These are phyloP conservation scores for Troides helena DNA, from an alignment of 2,888 invertebrate genomes.

Conservation along the genomic window DNA sequence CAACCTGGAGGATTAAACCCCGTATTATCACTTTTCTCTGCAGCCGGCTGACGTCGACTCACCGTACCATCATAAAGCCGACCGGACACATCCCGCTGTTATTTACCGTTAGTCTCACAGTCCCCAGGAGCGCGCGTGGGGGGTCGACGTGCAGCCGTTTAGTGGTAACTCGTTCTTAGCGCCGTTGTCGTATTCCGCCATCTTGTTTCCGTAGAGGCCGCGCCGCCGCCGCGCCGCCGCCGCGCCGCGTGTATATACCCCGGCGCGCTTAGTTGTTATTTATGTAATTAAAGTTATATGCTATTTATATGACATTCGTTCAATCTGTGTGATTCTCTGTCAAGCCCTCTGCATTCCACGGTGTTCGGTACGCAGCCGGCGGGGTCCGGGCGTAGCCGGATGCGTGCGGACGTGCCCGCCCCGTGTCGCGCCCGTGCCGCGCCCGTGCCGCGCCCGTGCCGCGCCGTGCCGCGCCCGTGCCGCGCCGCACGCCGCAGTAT, in stretches of 20 bases:
- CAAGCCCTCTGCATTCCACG: conserved; percentile 74
- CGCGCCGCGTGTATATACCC: background rate
- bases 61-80: background rate
- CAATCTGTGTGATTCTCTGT: conserved; percentile 47
- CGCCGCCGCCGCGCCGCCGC: too few relatives aligned
- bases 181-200: conserved; percentile 3
- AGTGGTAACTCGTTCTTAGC: conserved; percentile 13
- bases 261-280: conserved; percentile 49
- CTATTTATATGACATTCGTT: conserved; percentile 48
- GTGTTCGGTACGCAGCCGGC: background rate
- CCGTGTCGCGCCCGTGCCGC: background rate
- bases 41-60: background rate
- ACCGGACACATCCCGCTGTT: too few relatives aligned
- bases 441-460: too few relatives aligned
- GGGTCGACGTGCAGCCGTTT: background rate
- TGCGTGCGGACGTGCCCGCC: background rate
- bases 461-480: too few relatives aligned
- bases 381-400: background rate
- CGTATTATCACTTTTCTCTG: background rate
- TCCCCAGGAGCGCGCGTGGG: background rate
- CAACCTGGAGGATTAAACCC: conserved; percentile 95
- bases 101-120: too few relatives aligned
- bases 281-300: conserved; percentile 47
- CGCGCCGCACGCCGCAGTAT: conserved; percentile 11
- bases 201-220: background rate